These are phyloP conservation scores for Myrmecophaga tridactyla DNA, from an alignment of 2,113 vertebrate species.

Conservation along the genomic window DNA sequence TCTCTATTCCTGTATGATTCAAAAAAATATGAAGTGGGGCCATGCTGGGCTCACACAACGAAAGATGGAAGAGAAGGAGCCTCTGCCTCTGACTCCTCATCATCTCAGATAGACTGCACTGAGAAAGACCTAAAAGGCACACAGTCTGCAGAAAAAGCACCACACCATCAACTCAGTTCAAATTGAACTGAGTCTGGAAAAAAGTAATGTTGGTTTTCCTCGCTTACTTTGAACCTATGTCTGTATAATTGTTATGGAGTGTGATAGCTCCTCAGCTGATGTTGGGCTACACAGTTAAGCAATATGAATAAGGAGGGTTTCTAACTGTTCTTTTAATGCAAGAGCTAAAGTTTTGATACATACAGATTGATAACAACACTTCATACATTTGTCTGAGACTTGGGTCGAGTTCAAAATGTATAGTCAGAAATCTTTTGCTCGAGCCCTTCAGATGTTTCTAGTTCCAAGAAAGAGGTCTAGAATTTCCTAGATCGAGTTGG, in stretches of 20 bases:
- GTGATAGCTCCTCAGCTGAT: neutral
- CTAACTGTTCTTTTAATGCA: neutral
- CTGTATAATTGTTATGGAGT: neutral
- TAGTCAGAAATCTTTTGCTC: neutral
- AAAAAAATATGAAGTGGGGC: neutral
- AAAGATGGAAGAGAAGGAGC: neutral
- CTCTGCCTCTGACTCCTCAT: neutral
- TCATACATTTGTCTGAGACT: neutral
- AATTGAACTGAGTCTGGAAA: neutral
- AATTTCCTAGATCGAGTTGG: neutral
- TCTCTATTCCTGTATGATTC: neutral
- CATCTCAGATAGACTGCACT: neutral
- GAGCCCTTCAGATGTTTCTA: neutral
- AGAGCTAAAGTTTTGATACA: neutral
- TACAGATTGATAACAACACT: neutral
- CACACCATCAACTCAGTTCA: slow-evolving; percentile 33
- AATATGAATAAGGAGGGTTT: neutral
- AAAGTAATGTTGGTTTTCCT: slow-evolving; percentile 46
- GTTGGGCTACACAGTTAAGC: neutral
- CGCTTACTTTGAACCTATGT: slow-evolving; percentile 38
- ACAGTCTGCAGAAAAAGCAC: neutral
- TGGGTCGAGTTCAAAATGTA: neutral
- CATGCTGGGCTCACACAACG: neutral
- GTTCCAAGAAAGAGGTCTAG: neutral
- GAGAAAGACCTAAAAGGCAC: neutral